phyloP scores from a whole-genome alignment of 1,140 invertebrate genomes.

The Drosophila ambigua region DNA sequence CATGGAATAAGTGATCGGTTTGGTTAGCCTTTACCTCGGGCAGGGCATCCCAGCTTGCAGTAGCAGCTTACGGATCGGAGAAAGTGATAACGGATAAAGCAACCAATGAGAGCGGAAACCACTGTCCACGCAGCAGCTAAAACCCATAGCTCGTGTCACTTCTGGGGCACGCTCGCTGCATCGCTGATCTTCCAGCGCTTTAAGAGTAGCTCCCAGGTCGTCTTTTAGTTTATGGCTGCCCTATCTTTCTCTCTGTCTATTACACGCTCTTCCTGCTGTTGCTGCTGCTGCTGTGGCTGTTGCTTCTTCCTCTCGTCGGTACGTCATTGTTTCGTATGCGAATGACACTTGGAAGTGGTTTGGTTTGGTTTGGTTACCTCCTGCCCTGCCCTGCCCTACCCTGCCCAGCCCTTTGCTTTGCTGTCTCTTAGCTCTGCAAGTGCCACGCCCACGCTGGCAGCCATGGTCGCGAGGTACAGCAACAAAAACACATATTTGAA shows the following conservation, averaged over 20 bases:
- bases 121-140: no score
- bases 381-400: neutral
- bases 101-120: no score
- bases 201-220: neutral
- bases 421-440: constrained; percentile 35
- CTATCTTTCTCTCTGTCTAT: constrained; percentile 17
- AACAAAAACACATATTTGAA: constrained; percentile 66
- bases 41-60: neutral
- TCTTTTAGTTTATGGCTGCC: neutral
- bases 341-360: constrained; percentile 79
- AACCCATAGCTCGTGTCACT: neutral
- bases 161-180: neutral
- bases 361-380: constrained; percentile 39
- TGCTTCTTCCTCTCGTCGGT: constrained; percentile 40
- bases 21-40: neutral
- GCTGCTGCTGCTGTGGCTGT: constrained; percentile 3
- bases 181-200: no score
- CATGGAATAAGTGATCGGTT: neutral
- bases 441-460: constrained; percentile 59
- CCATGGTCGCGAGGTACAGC: constrained; percentile 9
- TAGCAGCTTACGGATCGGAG: no score
- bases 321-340: constrained; percentile 71
- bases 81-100: no score
- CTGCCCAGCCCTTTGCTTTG: neutral
- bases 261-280: constrained; percentile 6